Conservation (phyloP, 2,797 vertebrate species). For the Pseudotriccus pelzelni region DNA sequence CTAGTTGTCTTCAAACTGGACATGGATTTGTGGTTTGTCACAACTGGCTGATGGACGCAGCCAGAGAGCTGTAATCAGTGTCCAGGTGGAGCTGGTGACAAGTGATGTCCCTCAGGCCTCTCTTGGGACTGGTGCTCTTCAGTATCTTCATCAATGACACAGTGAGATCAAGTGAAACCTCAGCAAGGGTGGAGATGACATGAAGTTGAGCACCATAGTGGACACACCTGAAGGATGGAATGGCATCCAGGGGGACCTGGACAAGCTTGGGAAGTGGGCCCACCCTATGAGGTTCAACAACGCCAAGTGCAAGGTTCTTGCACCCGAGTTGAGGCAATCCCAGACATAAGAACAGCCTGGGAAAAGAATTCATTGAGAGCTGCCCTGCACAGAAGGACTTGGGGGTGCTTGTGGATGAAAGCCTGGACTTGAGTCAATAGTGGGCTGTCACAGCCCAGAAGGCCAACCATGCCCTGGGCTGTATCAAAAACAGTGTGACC, state of each 20-base stretch:
- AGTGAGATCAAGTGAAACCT: neutral
- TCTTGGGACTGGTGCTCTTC: neutral
- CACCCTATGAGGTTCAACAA: neutral
- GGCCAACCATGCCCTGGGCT: neutral
- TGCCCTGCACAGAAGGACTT: neutral
- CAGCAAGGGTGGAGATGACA: neutral
- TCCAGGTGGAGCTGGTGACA: neutral
- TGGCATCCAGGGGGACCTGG: too few species aligned
- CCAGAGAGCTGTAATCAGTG: neutral
- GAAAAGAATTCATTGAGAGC: neutral
- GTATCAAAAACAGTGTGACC: neutral
- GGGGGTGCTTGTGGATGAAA: neutral
- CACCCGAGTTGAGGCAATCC: neutral
- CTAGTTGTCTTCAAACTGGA: rapidly evolving
- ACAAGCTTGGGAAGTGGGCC: neutral
- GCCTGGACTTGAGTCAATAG: neutral
- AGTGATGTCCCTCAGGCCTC: neutral
- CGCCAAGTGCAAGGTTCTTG: neutral
- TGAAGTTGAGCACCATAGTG: neutral
- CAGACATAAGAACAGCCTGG: neutral
- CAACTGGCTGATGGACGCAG: neutral
- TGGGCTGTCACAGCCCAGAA: neutral
- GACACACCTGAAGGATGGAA: neutral
- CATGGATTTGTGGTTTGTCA: neutral
- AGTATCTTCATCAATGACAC: neutral